Evolutionary conservation across 2,797 vertebrate species (phyloP).

Genomic region (Odontamblyopus rebecca): DNA sequence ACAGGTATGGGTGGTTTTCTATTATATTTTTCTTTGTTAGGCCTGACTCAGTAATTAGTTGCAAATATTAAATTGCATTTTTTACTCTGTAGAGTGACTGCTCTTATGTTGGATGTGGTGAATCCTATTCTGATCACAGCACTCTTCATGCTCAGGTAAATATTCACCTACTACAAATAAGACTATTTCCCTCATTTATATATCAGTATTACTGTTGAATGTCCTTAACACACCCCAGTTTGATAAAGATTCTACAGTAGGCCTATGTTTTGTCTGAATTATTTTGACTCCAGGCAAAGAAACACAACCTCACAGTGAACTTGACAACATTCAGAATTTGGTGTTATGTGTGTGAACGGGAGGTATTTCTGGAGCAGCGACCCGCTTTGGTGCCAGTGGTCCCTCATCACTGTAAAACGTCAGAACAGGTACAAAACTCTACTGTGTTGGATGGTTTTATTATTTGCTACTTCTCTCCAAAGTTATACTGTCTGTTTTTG

Average conservation of each 20-base stretch:
- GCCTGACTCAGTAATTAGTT: not conserved
- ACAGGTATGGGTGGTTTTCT: constrained; percentile 79
- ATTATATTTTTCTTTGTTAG: not conserved
- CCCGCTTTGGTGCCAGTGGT: constrained; percentile 57
- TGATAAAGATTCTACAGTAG: not conserved
- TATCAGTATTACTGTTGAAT: not conserved
- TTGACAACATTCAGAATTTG: constrained; percentile 95
- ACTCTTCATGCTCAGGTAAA: constrained; percentile 95
- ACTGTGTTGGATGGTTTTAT: too few species aligned
- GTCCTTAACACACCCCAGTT: not conserved
- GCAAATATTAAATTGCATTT: not conserved
- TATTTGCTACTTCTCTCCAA: not conserved
- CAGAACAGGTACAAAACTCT: constrained; percentile 77
- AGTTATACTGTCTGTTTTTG: constrained; percentile 10
- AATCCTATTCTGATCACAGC: constrained; percentile 95
- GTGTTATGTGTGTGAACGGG: constrained; percentile 96
- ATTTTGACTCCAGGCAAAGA: constrained; percentile 78
- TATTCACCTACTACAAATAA: not conserved
- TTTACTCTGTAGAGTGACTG: constrained; percentile 83
- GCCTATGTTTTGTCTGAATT: not conserved
- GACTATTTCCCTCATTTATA: not conserved
- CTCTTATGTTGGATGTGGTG: constrained; percentile 93
- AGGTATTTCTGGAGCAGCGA: constrained; percentile 91
- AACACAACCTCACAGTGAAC: constrained; percentile 97
- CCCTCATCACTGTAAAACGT: constrained; percentile 69